Evolutionary conservation across 1,140 invertebrate genomes (phyloP).

Genomic region (Aethina tumida): DNA sequence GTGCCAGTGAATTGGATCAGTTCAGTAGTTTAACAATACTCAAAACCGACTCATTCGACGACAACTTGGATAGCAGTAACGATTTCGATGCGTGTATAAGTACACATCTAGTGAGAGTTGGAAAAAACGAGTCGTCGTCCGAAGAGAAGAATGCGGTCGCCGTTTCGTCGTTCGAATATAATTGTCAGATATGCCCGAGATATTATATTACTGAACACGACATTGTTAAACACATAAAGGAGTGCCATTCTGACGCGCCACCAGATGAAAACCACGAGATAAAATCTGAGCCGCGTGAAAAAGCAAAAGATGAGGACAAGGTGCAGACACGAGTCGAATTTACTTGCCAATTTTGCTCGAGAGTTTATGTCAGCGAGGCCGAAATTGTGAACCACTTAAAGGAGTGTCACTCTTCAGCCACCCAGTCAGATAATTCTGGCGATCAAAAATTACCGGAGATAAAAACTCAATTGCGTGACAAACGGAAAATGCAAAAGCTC

Average conservation of each 20-base stretch:
- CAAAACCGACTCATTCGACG: conserved; percentile 1
- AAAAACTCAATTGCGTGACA: conserved; percentile 12
- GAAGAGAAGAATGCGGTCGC: neutral
- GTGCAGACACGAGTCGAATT: neutral
- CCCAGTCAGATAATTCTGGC: neutral
- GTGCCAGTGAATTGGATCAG: too few species aligned
- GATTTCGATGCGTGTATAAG: neutral
- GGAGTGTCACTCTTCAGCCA: conserved; percentile 1
- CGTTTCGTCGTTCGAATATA: conserved; percentile 17
- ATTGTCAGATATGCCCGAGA: conserved; percentile 32
- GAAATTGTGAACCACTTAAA: conserved; percentile 6
- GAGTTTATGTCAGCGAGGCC: neutral
- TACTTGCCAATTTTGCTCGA: neutral
- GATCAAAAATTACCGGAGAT: conserved; percentile 6
- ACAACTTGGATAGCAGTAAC: conserved; percentile 1
- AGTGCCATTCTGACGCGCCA: conserved; percentile 27
- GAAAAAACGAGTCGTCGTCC: neutral
- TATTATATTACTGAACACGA: conserved; percentile 26
- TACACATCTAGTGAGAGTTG: neutral
- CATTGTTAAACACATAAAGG: conserved; percentile 26
- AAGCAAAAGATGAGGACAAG: too few species aligned
- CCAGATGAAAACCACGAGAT: neutral
- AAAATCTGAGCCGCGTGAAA: neutral
- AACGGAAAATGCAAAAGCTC: conserved; percentile 26
- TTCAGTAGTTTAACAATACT: neutral